These are phyloP conservation scores for Enoplosus armatus DNA, from an alignment of 2,797 vertebrate genomes.

Conservation along the genomic window DNA sequence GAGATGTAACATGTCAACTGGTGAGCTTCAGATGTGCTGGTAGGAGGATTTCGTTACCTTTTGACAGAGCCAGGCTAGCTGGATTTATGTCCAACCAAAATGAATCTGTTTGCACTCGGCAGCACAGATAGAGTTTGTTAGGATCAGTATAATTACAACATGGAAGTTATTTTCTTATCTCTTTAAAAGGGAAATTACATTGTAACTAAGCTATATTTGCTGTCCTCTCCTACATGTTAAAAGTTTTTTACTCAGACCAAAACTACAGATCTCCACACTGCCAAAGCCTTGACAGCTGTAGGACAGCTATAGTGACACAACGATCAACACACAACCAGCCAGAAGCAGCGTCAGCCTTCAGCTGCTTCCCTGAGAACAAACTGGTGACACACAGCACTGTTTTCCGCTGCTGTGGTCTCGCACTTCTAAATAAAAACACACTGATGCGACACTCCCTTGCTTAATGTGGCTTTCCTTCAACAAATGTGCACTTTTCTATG, in stretches of 20 bases:
- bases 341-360: neutral
- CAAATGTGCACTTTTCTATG: neutral
- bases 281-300: neutral
- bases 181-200: neutral
- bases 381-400: neutral
- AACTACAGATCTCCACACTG: neutral
- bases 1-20: neutral
- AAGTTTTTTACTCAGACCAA: neutral
- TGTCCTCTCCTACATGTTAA: neutral
- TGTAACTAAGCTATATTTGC: neutral
- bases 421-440: conserved; percentile 34
- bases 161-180: neutral
- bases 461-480: conserved; percentile 25
- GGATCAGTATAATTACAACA: neutral
- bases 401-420: conserved; percentile 10
- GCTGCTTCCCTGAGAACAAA: neutral
- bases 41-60: neutral
- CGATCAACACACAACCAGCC: neutral
- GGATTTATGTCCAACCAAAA: neutral
- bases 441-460: conserved; percentile 6
- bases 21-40: neutral
- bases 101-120: neutral
- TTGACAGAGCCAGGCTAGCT: neutral
- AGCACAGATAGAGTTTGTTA: neutral
- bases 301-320: neutral